Evolutionary conservation across 2,888 invertebrate genomes (phyloP).

Genomic region (Chaitophorus viminalis): DNA sequence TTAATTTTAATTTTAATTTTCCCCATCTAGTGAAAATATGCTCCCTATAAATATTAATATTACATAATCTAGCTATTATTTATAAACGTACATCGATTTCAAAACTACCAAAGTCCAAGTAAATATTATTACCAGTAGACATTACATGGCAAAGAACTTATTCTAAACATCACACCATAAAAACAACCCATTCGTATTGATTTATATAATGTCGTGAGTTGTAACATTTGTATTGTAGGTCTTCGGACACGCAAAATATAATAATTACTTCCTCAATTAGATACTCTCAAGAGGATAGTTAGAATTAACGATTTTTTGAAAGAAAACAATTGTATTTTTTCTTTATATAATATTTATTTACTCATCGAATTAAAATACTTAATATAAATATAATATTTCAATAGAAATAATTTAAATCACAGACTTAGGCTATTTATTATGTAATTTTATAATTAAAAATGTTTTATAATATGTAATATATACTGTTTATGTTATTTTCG

Average conservation of each 20-base stretch:
- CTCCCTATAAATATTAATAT: neutral
- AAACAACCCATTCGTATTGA: conserved; percentile 35
- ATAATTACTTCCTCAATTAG: conserved; percentile 19
- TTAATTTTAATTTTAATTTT: neutral
- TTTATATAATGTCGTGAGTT: conserved; percentile 25
- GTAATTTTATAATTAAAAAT: too few species aligned
- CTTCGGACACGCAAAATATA: conserved; percentile 11
- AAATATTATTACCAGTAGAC: neutral
- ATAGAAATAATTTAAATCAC: too few species aligned
- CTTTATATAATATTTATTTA: neutral
- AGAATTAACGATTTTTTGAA: neutral
- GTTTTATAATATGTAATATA: too few species aligned
- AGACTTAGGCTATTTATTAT: too few species aligned
- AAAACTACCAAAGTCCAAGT: neutral
- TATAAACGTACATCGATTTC: neutral
- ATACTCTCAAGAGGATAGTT: neutral
- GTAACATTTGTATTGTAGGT: conserved; percentile 14
- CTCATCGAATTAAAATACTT: too few species aligned
- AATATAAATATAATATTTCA: too few species aligned
- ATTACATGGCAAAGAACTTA: neutral
- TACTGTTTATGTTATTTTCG: too few species aligned
- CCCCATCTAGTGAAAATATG: too few species aligned
- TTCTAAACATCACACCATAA: conserved; percentile 12
- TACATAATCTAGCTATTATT: neutral
- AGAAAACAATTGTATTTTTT: neutral